Evolutionary conservation across 1,140 invertebrate genomes (phyloP), one percentile per base, ranked within the genome.

Genomic region (Andrena cerasifolii): DNA sequence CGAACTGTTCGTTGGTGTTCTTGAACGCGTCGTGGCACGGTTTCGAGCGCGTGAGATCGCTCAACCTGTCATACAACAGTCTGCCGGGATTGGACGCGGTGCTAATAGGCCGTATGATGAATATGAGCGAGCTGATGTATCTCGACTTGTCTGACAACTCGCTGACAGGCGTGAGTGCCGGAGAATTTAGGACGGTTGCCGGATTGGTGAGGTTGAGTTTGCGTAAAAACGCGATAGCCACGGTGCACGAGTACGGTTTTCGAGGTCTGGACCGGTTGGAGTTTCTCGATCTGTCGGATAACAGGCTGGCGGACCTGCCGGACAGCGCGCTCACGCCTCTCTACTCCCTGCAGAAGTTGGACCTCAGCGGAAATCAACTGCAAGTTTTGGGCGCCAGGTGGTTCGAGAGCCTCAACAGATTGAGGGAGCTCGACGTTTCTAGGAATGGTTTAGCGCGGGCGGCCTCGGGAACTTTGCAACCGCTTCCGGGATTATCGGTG

Each of bases 381-480:
- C 91, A 94, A 72, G 84, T 91, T 3, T 84, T 96, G 4, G 93
- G 93, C 0, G 93, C 94, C 47, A 88, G 90, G 26, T 94, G 92
- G 86, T 96, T 96, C 84, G 93, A 94, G 72, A 94, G 94, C 47
- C 93, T 97, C 36, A 91, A 93, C 47, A 92, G 94, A 77, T 90
- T 98, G 31, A 95, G 96, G 85, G 96, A 97, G 84, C 92, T 98
- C 56, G 96, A 98, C 82, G 93, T 98, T 7, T 97, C 97, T 16
- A 93, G 95, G 74, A 98, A 98, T 91, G 93, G 94, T 45, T 93
- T 98, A 49, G 92, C 93, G 18, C 94, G 94, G 65, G 94, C 97
- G 10, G 95, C 95, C 10, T 95, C 96, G 14, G 95, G 95, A 28
- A 95, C 96, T 36, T 93, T 98, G 81, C 95, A 96, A 89, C 94